phyloP scores from a whole-genome alignment of 37 sponge, comb jelly and placozoan species.

The Mnemiopsis leidyi region DNA sequence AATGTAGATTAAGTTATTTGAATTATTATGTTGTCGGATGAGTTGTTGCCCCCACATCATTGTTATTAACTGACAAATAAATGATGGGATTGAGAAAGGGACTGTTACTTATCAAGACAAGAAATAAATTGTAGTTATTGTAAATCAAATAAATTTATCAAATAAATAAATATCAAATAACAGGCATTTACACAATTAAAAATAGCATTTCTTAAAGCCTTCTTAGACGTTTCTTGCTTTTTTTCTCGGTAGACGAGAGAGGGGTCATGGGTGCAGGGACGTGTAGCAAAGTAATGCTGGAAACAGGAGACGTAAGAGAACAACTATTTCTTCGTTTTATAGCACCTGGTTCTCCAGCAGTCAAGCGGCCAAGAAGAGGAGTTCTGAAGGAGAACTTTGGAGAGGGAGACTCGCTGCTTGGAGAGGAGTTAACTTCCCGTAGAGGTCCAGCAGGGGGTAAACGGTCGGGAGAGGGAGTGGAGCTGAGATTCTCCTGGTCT shows the following conservation, averaged over 20 bases:
- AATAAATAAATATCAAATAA: conserved; percentile 53
- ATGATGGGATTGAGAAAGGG: too few species aligned
- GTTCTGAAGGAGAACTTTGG: conserved; percentile 18
- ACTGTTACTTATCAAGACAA: too few species aligned
- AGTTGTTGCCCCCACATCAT: too few species aligned
- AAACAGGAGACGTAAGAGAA: neutral
- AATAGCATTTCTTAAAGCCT: neutral
- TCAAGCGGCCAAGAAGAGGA: neutral
- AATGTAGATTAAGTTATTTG: too few species aligned
- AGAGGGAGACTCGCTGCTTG: neutral
- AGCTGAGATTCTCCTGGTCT: conserved; percentile 43
- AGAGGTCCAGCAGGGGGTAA: neutral
- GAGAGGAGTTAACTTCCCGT: neutral
- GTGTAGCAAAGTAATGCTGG: neutral
- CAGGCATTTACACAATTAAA: neutral
- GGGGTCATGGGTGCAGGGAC: neutral
- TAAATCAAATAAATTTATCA: neutral
- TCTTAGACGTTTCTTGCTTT: neutral
- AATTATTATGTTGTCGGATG: too few species aligned
- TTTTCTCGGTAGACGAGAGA: neutral
- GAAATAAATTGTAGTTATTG: too few species aligned
- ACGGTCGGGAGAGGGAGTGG: neutral
- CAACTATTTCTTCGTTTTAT: neutral
- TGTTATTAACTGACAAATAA: too few species aligned
- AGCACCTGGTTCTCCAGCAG: neutral